Conservation (phyloP, 1,140 invertebrate genomes). For the Drosophila quadrilineata region DNA sequence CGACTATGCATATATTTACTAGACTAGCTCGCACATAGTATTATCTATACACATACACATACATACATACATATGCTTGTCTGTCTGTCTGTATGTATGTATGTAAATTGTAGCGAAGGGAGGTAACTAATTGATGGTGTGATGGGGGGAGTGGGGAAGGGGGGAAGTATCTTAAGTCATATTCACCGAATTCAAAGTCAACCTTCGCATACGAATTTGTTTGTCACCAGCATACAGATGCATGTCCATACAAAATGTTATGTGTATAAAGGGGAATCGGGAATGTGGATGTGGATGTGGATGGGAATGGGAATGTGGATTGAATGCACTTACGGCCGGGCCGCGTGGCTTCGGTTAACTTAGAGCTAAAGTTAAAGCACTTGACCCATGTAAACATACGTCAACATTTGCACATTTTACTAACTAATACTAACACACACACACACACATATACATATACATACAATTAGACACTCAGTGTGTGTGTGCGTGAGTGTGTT, state of each 20-base stretch:
- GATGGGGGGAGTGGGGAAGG: no score
- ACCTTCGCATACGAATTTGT: no score
- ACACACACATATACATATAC: background rate
- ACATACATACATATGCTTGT: background rate
- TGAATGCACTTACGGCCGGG: constrained; percentile 29
- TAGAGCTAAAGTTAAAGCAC: constrained; percentile 21
- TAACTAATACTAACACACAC: constrained; percentile 1
- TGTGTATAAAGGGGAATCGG: no score
- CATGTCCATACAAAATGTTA: no score
- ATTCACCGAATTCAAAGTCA: no score
- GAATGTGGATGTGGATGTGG: no score
- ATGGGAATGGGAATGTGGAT: no score
- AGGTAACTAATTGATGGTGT: no score
- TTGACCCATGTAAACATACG: constrained; percentile 5
- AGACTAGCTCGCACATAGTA: constrained; percentile 13
- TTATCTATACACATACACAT: background rate
- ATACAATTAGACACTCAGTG: background rate
- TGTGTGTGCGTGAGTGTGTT: no score
- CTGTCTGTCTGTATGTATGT: no score
- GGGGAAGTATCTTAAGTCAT: no score
- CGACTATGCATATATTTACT: constrained; percentile 29
- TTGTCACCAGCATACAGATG: no score
- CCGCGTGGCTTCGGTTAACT: constrained; percentile 9
- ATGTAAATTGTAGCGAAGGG: background rate
- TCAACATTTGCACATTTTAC: constrained; percentile 30